These are phyloP conservation scores for Cepaea hortensis DNA, from an alignment of 2,888 invertebrate genomes.

Conservation along the genomic window DNA sequence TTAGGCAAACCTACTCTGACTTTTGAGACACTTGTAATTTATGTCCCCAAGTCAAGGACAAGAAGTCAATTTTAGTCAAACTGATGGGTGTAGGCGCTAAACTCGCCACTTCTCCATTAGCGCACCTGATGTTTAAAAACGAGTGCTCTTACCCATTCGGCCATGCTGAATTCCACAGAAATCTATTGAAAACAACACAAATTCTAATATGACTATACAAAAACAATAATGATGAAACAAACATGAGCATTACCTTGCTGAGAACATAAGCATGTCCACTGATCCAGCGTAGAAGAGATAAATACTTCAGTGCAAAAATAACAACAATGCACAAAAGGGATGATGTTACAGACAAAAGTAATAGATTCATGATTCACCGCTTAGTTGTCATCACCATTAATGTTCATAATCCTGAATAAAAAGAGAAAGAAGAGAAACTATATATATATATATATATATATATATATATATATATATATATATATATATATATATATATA, in stretches of 20 bases:
- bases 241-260: conserved; percentile 50
- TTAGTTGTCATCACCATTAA: conserved; percentile 23
- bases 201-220: no score
- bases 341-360: conserved; percentile 56
- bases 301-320: conserved; percentile 57
- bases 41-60: no score
- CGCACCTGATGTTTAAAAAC: no score
- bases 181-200: no score
- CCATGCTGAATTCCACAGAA: no score
- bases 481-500: neutral
- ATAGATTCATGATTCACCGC: conserved; percentile 52
- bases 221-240: neutral
- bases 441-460: neutral
- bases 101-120: no score
- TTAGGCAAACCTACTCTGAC: no score
- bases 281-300: conserved; percentile 56
- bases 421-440: neutral
- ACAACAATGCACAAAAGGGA: conserved; percentile 55
- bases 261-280: conserved; percentile 57
- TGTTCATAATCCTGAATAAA: neutral
- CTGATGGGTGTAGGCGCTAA: no score
- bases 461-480: neutral
- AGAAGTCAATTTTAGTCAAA: no score
- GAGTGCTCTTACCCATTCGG: no score
- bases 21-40: no score